These are phyloP conservation scores for Stegodyphus mimosarum DNA, from an alignment of 1,140 invertebrate species.

Conservation along the genomic window DNA sequence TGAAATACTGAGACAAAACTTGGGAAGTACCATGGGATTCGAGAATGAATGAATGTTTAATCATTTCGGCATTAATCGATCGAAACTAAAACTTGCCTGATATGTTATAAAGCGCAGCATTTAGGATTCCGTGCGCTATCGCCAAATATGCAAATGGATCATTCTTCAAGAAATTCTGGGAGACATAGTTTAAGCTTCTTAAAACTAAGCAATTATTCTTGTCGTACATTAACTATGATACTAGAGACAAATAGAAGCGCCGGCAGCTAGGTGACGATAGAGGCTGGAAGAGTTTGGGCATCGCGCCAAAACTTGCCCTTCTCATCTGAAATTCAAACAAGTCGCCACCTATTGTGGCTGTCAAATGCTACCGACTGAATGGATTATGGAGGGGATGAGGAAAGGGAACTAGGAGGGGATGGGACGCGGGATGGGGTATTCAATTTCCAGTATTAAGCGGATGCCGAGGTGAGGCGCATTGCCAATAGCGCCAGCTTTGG, in stretches of 20 bases:
- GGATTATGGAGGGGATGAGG: constrained; percentile 1
- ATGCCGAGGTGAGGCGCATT: not conserved
- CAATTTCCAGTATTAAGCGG: constrained; percentile 28
- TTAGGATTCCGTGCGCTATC: too few species aligned
- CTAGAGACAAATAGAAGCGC: not conserved
- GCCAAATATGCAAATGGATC: too few species aligned
- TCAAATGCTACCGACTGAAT: constrained; percentile 51
- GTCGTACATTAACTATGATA: too few species aligned
- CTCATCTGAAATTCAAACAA: constrained; percentile 58
- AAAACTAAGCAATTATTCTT: too few species aligned
- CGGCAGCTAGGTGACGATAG: not conserved
- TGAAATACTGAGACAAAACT: too few species aligned
- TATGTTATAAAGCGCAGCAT: too few species aligned
- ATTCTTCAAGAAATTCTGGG: too few species aligned
- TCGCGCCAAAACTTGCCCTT: constrained; percentile 8
- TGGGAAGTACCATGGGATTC: too few species aligned
- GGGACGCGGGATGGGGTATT: constrained; percentile 27
- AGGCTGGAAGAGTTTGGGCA: constrained; percentile 3
- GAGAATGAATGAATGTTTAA: too few species aligned
- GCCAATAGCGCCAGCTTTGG: constrained; percentile 5
- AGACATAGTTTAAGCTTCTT: too few species aligned
- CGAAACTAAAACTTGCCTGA: too few species aligned
- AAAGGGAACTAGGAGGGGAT: not conserved
- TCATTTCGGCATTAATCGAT: too few species aligned
- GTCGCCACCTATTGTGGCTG: constrained; percentile 52